phyloP scores from a whole-genome alignment of 2,797 vertebrate genomes.

The Micropoecilia bifurca region DNA sequence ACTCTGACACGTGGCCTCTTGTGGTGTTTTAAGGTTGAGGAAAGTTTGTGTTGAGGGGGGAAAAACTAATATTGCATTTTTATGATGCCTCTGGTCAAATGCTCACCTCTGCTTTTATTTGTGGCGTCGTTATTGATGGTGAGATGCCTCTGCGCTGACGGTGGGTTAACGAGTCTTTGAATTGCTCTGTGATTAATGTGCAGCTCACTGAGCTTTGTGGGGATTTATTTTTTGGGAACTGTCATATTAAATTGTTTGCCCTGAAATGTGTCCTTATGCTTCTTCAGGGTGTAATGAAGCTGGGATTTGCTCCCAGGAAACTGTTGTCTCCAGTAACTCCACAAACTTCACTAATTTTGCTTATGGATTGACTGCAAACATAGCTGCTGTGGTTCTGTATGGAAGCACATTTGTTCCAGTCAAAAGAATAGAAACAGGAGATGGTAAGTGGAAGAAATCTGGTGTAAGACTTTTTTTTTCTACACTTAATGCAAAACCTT shows the following conservation, averaged over 20 bases:
- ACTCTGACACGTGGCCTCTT: not conserved
- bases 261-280: conserved; percentile 10
- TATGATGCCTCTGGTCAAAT: conserved; percentile 41
- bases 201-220: not conserved
- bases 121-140: conserved; percentile 27
- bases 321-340: conserved; percentile 25
- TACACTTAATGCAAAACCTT: not conserved
- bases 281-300: accelerated
- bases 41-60: not conserved
- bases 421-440: conserved; percentile 89
- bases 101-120: conserved; percentile 34
- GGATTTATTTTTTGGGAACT: not conserved
- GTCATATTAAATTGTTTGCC: not conserved
- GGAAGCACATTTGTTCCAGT: conserved; percentile 91
- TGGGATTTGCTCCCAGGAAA: not conserved
- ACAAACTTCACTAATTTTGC: conserved; percentile 72
- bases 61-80: conserved; percentile 7
- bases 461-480: not conserved
- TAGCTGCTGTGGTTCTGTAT: conserved; percentile 84
- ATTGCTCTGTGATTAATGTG: not conserved
- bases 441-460: conserved; percentile 80
- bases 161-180: conserved; percentile 19
- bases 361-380: conserved; percentile 83
- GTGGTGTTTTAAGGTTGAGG: conserved; percentile 8
- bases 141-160: conserved; percentile 31